phyloP scores from a whole-genome alignment of 2,113 vertebrate species.

The Pluvianellus socialis region DNA sequence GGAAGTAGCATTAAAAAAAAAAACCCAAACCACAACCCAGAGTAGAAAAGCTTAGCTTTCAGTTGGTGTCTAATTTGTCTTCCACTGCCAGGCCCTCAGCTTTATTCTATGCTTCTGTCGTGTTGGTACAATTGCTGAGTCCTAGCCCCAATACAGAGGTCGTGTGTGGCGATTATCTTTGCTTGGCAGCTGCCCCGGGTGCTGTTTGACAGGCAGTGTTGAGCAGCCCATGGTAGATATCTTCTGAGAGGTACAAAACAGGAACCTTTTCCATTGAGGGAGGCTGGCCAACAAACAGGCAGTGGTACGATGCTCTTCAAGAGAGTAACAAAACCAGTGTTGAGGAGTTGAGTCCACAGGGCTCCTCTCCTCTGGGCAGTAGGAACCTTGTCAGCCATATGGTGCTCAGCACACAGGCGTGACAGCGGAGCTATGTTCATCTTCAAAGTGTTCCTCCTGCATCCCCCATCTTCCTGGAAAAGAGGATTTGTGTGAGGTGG shows the following conservation, averaged over 20 bases:
- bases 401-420: neutral
- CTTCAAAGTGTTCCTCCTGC: neutral
- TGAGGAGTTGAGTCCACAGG: accelerated
- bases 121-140: neutral
- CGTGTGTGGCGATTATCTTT: neutral
- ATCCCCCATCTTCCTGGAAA: neutral
- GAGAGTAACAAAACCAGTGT: neutral
- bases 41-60: neutral
- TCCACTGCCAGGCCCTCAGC: neutral
- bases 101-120: neutral
- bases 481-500: neutral
- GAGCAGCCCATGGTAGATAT: accelerated
- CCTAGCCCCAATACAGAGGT: neutral
- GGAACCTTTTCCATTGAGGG: neutral
- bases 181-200: neutral
- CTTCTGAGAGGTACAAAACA: neutral
- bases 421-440: accelerated
- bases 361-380: neutral
- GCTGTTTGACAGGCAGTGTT: neutral
- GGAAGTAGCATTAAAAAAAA: neutral
- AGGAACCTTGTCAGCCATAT: accelerated
- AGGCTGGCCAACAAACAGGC: neutral
- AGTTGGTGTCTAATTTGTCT: neutral
- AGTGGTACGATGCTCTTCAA: accelerated
- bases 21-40: neutral